Percentiles rank a stretch among this genome's conserved stretches.
Conservation (phyloP, 2,797 vertebrate species). For the Pseudotriccus pelzelni region DNA sequence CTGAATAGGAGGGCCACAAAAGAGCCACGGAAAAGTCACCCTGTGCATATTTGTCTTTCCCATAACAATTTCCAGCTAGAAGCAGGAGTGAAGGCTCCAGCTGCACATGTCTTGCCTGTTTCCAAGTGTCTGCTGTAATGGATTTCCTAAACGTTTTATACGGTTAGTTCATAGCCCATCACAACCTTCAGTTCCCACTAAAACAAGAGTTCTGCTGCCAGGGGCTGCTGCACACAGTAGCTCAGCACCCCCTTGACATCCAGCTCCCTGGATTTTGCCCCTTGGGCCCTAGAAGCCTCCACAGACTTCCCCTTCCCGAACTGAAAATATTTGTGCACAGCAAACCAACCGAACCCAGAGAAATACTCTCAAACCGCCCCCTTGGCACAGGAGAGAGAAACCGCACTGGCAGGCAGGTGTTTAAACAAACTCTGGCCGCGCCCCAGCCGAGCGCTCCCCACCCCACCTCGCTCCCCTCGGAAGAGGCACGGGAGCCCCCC, state of each 20-base stretch:
- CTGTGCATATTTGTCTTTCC: not conserved
- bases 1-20: not conserved
- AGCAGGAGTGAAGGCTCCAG: not conserved
- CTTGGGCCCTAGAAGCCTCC: not conserved
- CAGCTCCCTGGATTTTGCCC: not conserved
- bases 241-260: not conserved
- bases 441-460: not conserved
- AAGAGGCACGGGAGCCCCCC: not conserved
- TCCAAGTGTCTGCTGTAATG: not conserved
- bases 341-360: not conserved
- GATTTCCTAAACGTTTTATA: not conserved
- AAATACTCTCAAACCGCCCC: rapidly evolving
- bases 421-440: not conserved
- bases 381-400: not conserved
- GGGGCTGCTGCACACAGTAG: not conserved
- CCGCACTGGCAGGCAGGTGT: not conserved
- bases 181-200: not conserved
- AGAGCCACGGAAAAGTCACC: not conserved
- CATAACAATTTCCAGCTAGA: not conserved
- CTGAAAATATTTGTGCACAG: not conserved
- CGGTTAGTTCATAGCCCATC: not conserved
- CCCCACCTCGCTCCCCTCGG: not conserved
- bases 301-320: not conserved
- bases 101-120: not conserved
- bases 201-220: not conserved